Evolutionary conservation across 1,140 invertebrate species (phyloP).

Genomic region (Drosophila teissieri): DNA sequence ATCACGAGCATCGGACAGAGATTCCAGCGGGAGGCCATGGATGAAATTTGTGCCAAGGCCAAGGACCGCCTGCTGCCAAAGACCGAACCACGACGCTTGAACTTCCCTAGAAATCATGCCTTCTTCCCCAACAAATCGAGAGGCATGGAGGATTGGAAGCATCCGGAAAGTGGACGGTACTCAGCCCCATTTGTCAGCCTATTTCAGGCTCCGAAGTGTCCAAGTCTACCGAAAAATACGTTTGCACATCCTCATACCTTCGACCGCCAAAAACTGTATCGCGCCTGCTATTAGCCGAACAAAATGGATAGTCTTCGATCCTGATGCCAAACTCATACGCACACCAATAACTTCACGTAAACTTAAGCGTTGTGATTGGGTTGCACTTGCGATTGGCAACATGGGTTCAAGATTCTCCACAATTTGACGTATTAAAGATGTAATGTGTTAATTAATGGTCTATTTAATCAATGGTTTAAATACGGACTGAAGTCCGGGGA

Average conservation of each 20-base stretch:
- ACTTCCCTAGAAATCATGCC: not conserved
- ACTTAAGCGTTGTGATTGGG: not conserved
- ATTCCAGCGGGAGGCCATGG: constrained; percentile 9
- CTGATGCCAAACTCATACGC: not conserved
- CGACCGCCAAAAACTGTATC: constrained; percentile 8
- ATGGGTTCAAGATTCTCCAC: not conserved
- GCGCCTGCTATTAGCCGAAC: constrained; percentile 17
- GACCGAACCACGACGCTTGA: not conserved
- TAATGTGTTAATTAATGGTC: constrained; percentile 4
- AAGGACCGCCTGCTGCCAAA: not conserved
- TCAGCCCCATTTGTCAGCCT: constrained; percentile 12
- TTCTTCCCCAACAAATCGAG: not conserved
- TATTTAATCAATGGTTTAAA: not conserved
- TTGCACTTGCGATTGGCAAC: constrained; percentile 4
- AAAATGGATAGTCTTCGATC: not conserved
- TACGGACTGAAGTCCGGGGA: no score
- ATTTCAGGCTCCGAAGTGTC: constrained; percentile 6
- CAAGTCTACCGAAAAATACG: not conserved
- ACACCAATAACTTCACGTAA: not conserved
- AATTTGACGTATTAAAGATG: constrained; percentile 19
- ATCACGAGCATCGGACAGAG: constrained; percentile 4
- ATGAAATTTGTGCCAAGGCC: not conserved
- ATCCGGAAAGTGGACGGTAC: not conserved
- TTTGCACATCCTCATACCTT: constrained; percentile 1
- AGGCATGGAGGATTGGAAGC: constrained; percentile 3